A percentile compares a stretch with the other conserved stretches of the same genome.
These are phyloP conservation scores for Pissodes strobi DNA, from an alignment of 1,140 invertebrate species.

Conservation along the genomic window DNA sequence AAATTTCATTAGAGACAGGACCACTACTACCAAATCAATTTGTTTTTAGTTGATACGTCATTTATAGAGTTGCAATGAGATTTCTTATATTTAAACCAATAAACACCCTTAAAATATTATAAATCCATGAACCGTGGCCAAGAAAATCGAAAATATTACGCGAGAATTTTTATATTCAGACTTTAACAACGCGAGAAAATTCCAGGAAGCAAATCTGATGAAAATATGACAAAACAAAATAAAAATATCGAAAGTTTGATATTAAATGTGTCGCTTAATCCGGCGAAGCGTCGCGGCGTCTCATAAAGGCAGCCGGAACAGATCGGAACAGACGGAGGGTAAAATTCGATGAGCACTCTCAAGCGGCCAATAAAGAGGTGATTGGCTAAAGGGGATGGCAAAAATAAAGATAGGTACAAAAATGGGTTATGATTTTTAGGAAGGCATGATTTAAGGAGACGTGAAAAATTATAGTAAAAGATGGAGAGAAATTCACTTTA, in stretches of 20 bases:
- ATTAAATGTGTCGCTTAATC: constrained; percentile 25
- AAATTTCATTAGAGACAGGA: too few species aligned
- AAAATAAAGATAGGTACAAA: constrained; percentile 23
- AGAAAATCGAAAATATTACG: too few species aligned
- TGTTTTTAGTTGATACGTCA: too few species aligned
- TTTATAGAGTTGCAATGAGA: too few species aligned
- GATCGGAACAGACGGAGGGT: constrained; percentile 25
- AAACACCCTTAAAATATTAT: too few species aligned
- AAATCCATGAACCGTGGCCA: too few species aligned
- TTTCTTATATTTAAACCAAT: too few species aligned
- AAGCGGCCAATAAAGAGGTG: constrained; percentile 26
- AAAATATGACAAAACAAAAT: constrained; percentile 19
- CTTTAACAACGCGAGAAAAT: too few species aligned
- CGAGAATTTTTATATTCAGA: too few species aligned
- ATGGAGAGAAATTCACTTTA: too few species aligned
- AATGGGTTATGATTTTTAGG: constrained; percentile 18
- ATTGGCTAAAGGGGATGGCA: constrained; percentile 24
- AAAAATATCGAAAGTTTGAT: constrained; percentile 25
- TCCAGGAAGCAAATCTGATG: constrained; percentile 1
- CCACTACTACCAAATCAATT: too few species aligned
- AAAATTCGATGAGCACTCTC: constrained; percentile 32
- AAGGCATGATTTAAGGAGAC: background rate
- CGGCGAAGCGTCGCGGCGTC: constrained; percentile 13
- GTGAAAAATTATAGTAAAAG: too few species aligned
- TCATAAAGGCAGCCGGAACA: constrained; percentile 21